Evolutionary conservation across 2,888 invertebrate genomes (phyloP), one percentile per base, ranked within the genome.

Genomic region (Drosophila incognita): DNA sequence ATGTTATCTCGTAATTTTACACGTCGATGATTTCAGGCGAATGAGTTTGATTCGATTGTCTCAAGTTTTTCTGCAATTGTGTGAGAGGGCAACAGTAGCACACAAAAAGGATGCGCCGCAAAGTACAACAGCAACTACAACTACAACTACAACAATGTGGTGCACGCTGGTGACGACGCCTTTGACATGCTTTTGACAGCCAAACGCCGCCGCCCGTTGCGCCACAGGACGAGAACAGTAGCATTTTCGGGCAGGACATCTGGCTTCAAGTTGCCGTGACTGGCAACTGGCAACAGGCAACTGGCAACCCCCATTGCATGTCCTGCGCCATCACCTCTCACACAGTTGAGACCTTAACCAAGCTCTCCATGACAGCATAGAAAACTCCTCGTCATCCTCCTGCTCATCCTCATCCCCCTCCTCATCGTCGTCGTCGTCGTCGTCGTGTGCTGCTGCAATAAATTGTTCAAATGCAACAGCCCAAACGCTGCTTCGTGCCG

Each of bases 1-100:
- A 83, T 83, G 89, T 89, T 89, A 90, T 89, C 90, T 90, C 86
- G 90, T 90, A 89, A 89, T 89, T 89, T 86, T 89, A 89, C 89
- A 89, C 89, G 86, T 89, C 90, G 87, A 87, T 89, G 89, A 90
- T 86, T 89, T 86, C 86, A 72, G 83, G 83, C 87, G 87, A 88
- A 87, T 87, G 87, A 89, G 89, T 87, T 87, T 89, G 87, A 89
- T 89, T 89, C 89, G 90, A 90, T 89, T 89, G 89, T 89, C 88
- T 87, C 87, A 87, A 87, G 87, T 82, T 85, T 83, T 84, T 86
- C 46, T 81, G 83, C 86, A 81, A 75, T 85, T 81, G 81, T 81
- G 60, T 46, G 63, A 40, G 53, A 67, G 71, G 63, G 36, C 58
- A 36, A 36, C 46, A 46, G 21, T 46, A 67, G 46, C 62, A 35